Percentiles rank a stretch among this genome's conserved stretches.
Conservation (phyloP, 2,797 vertebrate species). For the Thamnophis elegans region DNA sequence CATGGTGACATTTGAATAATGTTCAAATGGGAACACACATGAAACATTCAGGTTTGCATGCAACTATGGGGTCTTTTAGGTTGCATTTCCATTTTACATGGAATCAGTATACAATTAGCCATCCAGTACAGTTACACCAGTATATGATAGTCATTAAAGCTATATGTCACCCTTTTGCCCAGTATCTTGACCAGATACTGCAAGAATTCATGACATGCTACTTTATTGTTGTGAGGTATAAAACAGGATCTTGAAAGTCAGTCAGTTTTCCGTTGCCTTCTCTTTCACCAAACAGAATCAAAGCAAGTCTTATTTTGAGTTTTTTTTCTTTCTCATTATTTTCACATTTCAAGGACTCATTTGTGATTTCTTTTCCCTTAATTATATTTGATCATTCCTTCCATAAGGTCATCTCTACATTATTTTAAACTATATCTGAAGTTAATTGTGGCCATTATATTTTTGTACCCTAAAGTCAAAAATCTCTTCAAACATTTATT, state of each 20-base stretch:
- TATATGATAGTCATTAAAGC: background rate
- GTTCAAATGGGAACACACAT: background rate
- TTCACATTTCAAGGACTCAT: background rate
- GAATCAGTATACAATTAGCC: background rate
- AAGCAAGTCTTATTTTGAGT: background rate
- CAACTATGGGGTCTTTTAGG: background rate
- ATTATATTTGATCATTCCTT: background rate
- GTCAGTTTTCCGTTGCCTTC: background rate
- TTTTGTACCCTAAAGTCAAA: background rate
- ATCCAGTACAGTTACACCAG: background rate
- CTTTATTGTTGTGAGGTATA: background rate
- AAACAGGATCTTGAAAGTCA: background rate
- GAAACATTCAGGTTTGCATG: background rate
- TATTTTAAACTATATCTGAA: background rate
- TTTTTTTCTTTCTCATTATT: background rate
- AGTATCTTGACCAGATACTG: background rate
- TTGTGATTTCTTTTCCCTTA: background rate
- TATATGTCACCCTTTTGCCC: background rate
- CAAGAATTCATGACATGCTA: background rate
- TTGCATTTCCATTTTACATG: background rate
- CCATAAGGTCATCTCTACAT: background rate
- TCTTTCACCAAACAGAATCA: background rate
- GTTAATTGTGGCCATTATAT: background rate
- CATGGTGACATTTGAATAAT: background rate
- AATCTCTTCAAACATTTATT: background rate